Evolutionary conservation across 2,797 vertebrate species (phyloP).

Genomic region (Microctenopoma steveboyesi): DNA sequence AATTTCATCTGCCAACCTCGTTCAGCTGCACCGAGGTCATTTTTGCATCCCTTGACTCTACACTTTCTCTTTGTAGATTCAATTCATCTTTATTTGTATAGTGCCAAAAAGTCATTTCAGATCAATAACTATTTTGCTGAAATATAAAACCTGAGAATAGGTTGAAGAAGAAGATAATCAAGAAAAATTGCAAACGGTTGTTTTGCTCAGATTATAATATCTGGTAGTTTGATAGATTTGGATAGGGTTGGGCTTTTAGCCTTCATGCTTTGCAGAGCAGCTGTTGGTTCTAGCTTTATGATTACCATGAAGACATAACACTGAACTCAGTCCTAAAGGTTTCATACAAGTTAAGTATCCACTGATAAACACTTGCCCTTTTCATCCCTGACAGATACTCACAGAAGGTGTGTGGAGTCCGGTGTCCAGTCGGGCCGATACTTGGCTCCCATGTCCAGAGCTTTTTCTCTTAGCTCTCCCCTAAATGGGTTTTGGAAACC

Average conservation of each 20-base stretch:
- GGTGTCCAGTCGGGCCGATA: constrained; percentile 91
- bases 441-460: constrained; percentile 90
- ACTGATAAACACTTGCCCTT: neutral
- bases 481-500: constrained; percentile 94
- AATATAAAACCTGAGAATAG: too few species aligned
- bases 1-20: neutral
- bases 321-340: neutral
- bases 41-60: too few species aligned
- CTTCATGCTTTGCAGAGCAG: neutral
- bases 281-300: neutral
- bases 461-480: constrained; percentile 90
- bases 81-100: too few species aligned
- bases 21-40: neutral
- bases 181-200: too few species aligned
- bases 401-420: constrained; percentile 93
- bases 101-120: too few species aligned
- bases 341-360: neutral
- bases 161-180: too few species aligned
- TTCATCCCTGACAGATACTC: constrained; percentile 49
- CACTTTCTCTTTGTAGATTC: too few species aligned
- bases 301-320: neutral
- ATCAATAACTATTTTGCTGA: too few species aligned
- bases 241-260: neutral
- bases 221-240: neutral
- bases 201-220: too few species aligned